phyloP scores from a whole-genome alignment of 2,113 vertebrate genomes.

The Corythoichthys haematopterus region DNA sequence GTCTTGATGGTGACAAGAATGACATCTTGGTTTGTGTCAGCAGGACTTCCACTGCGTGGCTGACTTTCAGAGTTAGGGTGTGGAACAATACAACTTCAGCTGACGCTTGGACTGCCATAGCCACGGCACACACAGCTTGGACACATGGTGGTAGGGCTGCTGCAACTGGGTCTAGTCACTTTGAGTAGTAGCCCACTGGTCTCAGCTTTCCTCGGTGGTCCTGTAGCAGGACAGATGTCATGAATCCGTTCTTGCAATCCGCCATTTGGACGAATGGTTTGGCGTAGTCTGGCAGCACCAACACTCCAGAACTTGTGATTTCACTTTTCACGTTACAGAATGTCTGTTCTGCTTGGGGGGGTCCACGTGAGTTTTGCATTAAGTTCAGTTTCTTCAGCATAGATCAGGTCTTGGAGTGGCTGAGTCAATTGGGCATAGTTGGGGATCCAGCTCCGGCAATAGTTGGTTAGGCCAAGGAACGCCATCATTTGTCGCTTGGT shows the following conservation, averaged over 20 bases:
- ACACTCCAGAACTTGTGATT: too few species aligned
- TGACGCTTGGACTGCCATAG: not conserved
- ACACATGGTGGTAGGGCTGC: not conserved
- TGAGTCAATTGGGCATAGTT: not conserved
- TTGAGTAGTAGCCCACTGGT: not conserved
- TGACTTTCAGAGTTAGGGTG: not conserved
- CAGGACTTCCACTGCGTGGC: not conserved
- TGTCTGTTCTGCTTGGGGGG: not conserved
- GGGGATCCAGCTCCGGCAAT: not conserved
- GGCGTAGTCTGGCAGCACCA: not conserved
- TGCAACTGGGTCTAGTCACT: not conserved
- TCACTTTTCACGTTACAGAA: not conserved
- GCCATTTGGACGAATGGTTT: not conserved
- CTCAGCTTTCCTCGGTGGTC: not conserved
- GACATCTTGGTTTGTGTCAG: not conserved
- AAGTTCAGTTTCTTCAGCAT: not conserved
- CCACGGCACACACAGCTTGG: not conserved
- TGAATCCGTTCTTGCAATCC: not conserved
- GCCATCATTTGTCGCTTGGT: not conserved
- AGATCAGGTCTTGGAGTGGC: not conserved
- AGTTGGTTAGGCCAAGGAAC: not conserved
- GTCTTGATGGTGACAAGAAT: not conserved
- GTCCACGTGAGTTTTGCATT: not conserved
- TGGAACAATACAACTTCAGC: not conserved
- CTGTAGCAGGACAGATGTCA: not conserved